These are phyloP conservation scores for Coenonympha arcania DNA, from an alignment of 2,888 invertebrate genomes.

Conservation along the genomic window DNA sequence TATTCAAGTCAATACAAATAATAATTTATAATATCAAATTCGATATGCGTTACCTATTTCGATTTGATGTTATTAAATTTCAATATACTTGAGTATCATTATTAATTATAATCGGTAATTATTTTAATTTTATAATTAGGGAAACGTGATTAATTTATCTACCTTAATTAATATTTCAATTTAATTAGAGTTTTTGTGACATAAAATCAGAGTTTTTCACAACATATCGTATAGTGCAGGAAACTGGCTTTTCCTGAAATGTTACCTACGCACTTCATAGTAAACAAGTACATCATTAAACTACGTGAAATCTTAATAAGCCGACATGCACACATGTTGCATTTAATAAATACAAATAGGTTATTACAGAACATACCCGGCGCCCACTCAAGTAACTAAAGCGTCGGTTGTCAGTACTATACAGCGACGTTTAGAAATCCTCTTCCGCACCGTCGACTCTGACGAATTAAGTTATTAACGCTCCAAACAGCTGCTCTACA, in stretches of 20 bases:
- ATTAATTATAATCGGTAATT: no score
- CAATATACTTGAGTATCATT: neutral
- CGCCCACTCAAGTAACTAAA: conserved; percentile 49
- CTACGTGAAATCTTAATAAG: neutral
- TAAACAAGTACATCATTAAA: neutral
- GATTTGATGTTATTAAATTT: no score
- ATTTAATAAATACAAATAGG: neutral
- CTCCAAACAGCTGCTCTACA: conserved; percentile 66
- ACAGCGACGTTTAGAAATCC: conserved; percentile 50
- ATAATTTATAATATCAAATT: no score
- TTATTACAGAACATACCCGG: conserved; percentile 31
- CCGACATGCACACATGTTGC: neutral
- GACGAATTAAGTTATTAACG: conserved; percentile 75
- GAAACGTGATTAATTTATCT: no score
- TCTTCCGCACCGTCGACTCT: conserved; percentile 64
- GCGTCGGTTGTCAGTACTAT: conserved; percentile 32
- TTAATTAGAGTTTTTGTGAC: no score
- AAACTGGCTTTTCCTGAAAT: neutral
- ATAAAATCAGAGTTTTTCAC: no score
- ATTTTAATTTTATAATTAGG: no score
- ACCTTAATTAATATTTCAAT: no score
- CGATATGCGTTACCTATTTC: no score
- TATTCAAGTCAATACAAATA: no score
- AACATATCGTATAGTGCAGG: neutral
- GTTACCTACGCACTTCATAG: neutral